Evolutionary conservation across 1,140 invertebrate species (phyloP).

Genomic region (Gonioctena quinquepunctata): DNA sequence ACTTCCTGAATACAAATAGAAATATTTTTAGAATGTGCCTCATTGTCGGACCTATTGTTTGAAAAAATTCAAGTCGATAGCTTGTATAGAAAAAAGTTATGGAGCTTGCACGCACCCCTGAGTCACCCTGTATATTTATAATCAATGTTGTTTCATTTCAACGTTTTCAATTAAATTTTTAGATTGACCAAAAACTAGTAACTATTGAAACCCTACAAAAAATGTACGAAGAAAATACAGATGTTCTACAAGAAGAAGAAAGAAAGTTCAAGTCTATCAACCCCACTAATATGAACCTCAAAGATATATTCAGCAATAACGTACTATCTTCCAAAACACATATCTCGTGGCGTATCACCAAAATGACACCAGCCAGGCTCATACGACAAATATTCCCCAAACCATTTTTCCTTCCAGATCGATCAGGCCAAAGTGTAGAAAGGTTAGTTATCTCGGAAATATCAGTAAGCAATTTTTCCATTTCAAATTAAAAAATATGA

Average conservation of each 20-base stretch:
- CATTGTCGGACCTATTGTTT: too few species aligned
- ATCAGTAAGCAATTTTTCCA: slow-evolving; percentile 11
- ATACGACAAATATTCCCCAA: slow-evolving; percentile 68
- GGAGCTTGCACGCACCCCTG: too few species aligned
- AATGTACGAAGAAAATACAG: slow-evolving; percentile 57
- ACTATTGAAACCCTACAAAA: slow-evolving; percentile 54
- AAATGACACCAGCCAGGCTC: slow-evolving; percentile 66
- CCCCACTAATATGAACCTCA: slow-evolving; percentile 45
- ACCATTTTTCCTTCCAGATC: slow-evolving; percentile 63
- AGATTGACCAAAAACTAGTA: slow-evolving; percentile 54
- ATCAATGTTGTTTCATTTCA: too few species aligned
- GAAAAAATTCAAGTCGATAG: too few species aligned
- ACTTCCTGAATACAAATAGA: too few species aligned
- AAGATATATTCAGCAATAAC: slow-evolving; percentile 28
- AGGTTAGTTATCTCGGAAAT: too few species aligned
- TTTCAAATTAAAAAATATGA: not conserved
- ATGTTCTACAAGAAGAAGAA: slow-evolving; percentile 61
- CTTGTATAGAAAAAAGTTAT: too few species aligned
- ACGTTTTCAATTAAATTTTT: slow-evolving; percentile 33
- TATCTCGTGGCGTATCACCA: slow-evolving; percentile 70
- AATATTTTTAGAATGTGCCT: too few species aligned
- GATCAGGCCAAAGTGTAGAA: slow-evolving; percentile 71
- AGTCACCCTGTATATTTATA: too few species aligned
- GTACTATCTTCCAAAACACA: slow-evolving; percentile 47
- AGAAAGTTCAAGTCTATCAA: slow-evolving; percentile 61